Percentiles rank a stretch among this genome's conserved stretches.
Evolutionary conservation across 1,140 invertebrate genomes (phyloP).

Genomic region (Hyphantria cunea): DNA sequence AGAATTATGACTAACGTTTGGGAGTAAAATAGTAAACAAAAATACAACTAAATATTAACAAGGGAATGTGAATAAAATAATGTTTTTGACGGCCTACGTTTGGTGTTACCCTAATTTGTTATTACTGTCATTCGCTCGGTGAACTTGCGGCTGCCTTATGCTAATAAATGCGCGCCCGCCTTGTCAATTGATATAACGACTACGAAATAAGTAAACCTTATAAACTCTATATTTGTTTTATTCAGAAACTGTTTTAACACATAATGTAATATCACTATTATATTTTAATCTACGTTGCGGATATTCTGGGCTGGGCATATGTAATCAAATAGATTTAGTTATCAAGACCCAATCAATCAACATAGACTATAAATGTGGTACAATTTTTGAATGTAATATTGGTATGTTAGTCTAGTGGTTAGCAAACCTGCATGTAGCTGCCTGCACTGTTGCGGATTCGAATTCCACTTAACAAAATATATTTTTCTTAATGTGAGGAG

Average conservation of each 20-base stretch:
- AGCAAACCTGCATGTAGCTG: too few relatives aligned
- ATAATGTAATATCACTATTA: neutral
- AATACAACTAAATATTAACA: constrained; percentile 60
- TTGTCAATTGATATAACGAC: constrained; percentile 34
- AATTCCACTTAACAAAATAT: too few relatives aligned
- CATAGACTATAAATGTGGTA: too few relatives aligned
- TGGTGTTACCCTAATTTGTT: constrained; percentile 67
- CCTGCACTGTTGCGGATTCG: too few relatives aligned
- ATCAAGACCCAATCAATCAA: too few relatives aligned
- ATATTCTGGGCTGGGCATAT: too few relatives aligned
- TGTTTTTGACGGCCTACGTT: constrained; percentile 45
- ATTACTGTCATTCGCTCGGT: constrained; percentile 50
- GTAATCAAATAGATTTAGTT: too few relatives aligned
- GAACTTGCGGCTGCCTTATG: constrained; percentile 60
- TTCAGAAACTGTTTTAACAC: neutral
- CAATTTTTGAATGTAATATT: too few relatives aligned
- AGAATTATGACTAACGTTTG: constrained; percentile 41
- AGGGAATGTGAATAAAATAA: constrained; percentile 56
- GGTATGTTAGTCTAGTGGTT: too few relatives aligned
- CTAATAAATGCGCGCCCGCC: constrained; percentile 50
- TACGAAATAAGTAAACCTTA: constrained; percentile 18
- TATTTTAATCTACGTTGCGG: neutral
- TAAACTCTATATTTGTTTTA: constrained; percentile 11
- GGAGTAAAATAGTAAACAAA: constrained; percentile 67
- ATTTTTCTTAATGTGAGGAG: too few relatives aligned